A percentile compares a stretch with the other conserved stretches of the same genome.
Evolutionary conservation across 2,888 invertebrate species (phyloP).

Genomic region (Amaurobius ferox): DNA sequence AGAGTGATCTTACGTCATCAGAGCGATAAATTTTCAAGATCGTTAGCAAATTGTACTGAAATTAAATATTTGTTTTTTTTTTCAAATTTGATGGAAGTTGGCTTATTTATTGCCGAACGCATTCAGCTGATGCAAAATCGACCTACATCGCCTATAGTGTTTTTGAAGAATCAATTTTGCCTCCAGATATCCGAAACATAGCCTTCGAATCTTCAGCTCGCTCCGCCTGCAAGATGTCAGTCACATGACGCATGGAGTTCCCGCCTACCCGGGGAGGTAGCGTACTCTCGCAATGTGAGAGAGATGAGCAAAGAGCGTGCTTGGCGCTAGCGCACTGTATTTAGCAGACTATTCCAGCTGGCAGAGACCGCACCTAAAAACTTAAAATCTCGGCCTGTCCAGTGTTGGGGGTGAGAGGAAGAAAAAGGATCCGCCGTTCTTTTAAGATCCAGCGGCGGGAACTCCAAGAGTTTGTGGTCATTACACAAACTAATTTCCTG

Average conservation of each 20-base stretch:
- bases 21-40: too few species aligned
- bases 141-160: too few species aligned
- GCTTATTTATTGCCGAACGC: too few species aligned
- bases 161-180: too few species aligned
- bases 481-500: slow-evolving; percentile 9
- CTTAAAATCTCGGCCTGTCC: slow-evolving; percentile 6
- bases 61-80: too few species aligned
- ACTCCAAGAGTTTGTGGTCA: neutral
- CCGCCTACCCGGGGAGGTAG: slow-evolving; percentile 41
- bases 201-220: neutral
- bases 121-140: too few species aligned
- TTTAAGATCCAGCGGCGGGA: neutral
- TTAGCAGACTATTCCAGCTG: slow-evolving; percentile 31
- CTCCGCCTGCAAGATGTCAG: slow-evolving; percentile 36
- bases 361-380: slow-evolving; percentile 42
- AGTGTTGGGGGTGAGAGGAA: neutral
- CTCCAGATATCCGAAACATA: neutral
- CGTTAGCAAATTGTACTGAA: too few species aligned
- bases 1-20: too few species aligned
- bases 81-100: too few species aligned
- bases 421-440: slow-evolving; percentile 1
- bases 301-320: slow-evolving; percentile 37
- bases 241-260: slow-evolving; percentile 48
- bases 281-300: slow-evolving; percentile 32
- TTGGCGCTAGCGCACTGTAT: slow-evolving; percentile 28